Base-by-base conservation (phyloP, 1,140 invertebrate genomes). In the Drosophila orosa region DNA sequence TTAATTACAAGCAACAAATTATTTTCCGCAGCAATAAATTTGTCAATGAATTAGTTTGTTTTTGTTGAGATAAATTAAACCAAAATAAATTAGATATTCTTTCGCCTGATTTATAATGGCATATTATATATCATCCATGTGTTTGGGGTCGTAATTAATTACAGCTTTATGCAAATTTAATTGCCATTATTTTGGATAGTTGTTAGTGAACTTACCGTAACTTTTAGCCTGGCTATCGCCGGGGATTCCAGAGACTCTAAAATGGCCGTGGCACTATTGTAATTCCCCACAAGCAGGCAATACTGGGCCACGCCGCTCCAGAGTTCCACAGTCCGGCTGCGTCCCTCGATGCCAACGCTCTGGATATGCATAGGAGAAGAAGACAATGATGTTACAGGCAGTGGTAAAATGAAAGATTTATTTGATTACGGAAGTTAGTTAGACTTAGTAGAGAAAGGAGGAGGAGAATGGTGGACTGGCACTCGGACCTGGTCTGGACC, bases 211-310 rank as follows among this genome's bases (percentile, higher is more conserved):
- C 91, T 87, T 56, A 92, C 91, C 90, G 90, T 91, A 56, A 90
- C 73, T 86, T 92, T 83, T 12, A 92, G 80, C 65, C 91, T 66
- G 6, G 84, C 86, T 65, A 92, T 92, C 29, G 91, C 74, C 37
- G 91, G 85, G 19, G 91, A 91, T 54, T 92, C 91, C 42, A 92
- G 35, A 8, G 91, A 80, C 62, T 92, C 91, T 47, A 92, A 48
- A 68, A 89, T 92, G 59, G 77, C 83, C 44, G 78, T 87, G 39
- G 91, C 91, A 73, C 91, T 92, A 42, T 91, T 91, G 37, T 91
- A 91, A 58, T 91, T 90, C 19, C 89, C 89, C 44, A 91, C 89
- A 5, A 90, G 78, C 4, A 91, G 68, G 58, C 89, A 90, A 50
- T 90, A 87, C 35, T 90, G 86, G 10, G 89, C 89, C 37, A 85